Base-by-base conservation (phyloP, 2,888 invertebrate genomes). In the Drosophila mimetica region DNA sequence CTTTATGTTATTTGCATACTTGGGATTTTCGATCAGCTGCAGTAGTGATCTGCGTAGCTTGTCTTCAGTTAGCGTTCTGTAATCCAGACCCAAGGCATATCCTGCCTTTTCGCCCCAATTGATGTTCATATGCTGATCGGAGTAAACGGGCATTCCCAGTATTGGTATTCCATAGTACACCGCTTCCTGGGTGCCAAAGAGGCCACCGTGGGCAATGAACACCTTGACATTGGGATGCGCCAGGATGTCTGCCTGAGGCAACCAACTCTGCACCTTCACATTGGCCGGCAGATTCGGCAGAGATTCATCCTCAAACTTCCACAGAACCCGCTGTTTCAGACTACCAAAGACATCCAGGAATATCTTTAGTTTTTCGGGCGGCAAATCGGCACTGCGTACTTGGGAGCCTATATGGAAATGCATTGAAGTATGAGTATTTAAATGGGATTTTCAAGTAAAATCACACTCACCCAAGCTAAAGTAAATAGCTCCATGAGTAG, bases 161-260 rank as follows among this genome's bases (percentile, higher is more conserved):
- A 92, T 78, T 0, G 92, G 92, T 0, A 92, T 89, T 2, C 89
- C 90, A 32, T 89, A 74, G 41, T 89, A 61, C 0, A 92, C 77
- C 0, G 91, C 89, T 65, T 92, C 92, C 65, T 90, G 90, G 2
- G 86, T 88, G 25, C 92, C 90, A 30, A 91, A 82, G 1, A 86
- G 72, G 0, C 90, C 90, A 0, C 91, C 92, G 20, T 92, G 92
- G 0, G 90, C 86, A 13, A 92, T 92, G 71, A 92, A 92, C 0
- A 92, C 76, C 60, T 89, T 91, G 0, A 92, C 77, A 59, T 92
- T 92, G 0, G 85, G 90, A 80, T 92, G 92, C 0, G 89, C 91
- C 75, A 90, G 57, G 16, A 93, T 90, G 72, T 92, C 92, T 34
- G 86, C 89, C 74, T 93, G 93, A 0, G 93, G 93, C 60, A 93